Conservation (phyloP, 2,113 vertebrate genomes). For the Xyrauchen texanus region DNA sequence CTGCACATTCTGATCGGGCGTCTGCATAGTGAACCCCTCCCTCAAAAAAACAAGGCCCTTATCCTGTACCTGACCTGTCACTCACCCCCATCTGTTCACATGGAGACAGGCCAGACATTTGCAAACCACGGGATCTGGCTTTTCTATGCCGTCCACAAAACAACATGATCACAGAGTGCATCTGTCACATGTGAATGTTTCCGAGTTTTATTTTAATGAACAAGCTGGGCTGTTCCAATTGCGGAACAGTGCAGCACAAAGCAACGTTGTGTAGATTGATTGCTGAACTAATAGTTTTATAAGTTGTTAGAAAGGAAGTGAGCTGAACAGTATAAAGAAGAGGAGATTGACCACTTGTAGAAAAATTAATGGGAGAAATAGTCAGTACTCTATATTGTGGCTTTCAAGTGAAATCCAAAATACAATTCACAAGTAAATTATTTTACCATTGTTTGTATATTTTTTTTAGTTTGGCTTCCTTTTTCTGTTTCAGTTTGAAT, state of each 20-base stretch:
- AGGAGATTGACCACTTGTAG: no score
- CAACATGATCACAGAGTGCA: conserved; percentile 7
- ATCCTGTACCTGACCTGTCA: conserved; percentile 39
- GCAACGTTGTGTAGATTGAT: conserved; percentile 15
- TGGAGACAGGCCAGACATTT: conserved; percentile 4
- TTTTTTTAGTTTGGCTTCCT: no score
- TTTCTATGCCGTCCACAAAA: not conserved
- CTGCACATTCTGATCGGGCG: conserved; percentile 4
- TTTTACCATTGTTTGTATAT: no score
- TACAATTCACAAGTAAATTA: no score
- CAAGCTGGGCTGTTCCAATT: not conserved
- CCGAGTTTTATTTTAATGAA: conserved; percentile 4
- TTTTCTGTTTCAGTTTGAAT: no score
- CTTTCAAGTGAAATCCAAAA: no score
- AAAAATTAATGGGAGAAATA: no score
- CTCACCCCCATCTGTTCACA: conserved; percentile 35
- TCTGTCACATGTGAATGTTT: conserved; percentile 16
- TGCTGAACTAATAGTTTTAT: not conserved
- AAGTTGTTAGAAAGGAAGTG: not conserved
- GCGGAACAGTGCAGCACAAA: not conserved
- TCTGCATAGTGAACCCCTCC: conserved; percentile 4
- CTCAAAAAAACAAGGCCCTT: conserved; percentile 14
- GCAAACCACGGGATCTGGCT: conserved; percentile 2
- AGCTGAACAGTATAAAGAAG: no score
- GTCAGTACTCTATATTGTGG: no score